A percentile compares a stretch with the other conserved stretches of the same genome.
phyloP scores from a whole-genome alignment of 2,888 invertebrate species.

The Cryptus armator region DNA sequence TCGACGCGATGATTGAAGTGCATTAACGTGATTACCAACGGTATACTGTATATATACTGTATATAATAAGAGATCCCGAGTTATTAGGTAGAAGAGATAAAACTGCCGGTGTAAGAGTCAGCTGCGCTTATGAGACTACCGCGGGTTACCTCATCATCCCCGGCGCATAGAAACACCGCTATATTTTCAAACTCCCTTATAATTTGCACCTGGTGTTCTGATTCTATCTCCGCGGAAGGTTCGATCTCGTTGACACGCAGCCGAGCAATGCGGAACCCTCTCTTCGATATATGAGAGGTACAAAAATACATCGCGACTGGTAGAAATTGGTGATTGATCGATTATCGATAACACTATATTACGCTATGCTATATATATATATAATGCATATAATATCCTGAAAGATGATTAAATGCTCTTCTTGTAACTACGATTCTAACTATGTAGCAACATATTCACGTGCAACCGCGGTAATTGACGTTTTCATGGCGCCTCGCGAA shows the following conservation, averaged over 20 bases:
- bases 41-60: neutral
- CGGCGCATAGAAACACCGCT: conserved; percentile 59
- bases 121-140: conserved; percentile 35
- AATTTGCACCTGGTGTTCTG: conserved; percentile 84
- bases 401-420: conserved; percentile 17
- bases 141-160: conserved; percentile 45
- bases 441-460: conserved; percentile 21
- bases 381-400: neutral
- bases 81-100: conserved; percentile 10
- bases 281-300: conserved; percentile 15
- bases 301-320: neutral
- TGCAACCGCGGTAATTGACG: conserved; percentile 35
- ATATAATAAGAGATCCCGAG: neutral
- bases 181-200: conserved; percentile 72
- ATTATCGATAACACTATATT: neutral
- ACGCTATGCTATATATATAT: neutral
- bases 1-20: conserved; percentile 69
- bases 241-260: conserved; percentile 72
- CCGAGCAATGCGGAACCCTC: neutral
- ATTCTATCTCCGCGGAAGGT: conserved; percentile 77
- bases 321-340: conserved; percentile 28
- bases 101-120: conserved; percentile 39
- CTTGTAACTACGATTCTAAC: neutral
- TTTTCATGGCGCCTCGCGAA: conserved; percentile 21
- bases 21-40: conserved; percentile 81